Base-by-base conservation (phyloP, 2,797 vertebrate genomes). In the Telmatherina bonti region DNA sequence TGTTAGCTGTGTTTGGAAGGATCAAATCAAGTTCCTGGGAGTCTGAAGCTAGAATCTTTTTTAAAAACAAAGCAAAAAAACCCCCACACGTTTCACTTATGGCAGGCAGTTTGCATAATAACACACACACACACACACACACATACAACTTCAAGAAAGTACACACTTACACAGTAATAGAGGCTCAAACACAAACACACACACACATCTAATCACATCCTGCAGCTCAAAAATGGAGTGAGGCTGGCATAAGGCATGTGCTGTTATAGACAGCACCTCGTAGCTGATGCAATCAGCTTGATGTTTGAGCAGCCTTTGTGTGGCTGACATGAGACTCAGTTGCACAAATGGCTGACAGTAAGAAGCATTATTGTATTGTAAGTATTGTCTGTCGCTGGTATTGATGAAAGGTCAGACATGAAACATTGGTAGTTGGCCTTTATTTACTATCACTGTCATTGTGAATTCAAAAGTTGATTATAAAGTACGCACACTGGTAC, bases 1-100 rank as follows among this genome's bases (percentile, higher is more conserved):
- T 63, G 80, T 85, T 53, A 16, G 36, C 47, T 70, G 36, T 30
- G 26, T 41, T 70, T 13, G 86, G 63, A 71, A 57, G 65, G 64
- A 74, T 78, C 76, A 83, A 85, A 90, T 89, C 74, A 87, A 79
- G 72, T 79, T 88, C 82, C 81, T 67, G 38, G 58, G 83, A 86
- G 83, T 86, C 71, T 77, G 85, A 64, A 79, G 75, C 79, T 82
- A 85, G 85, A 90, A n/a, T n/a, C 86, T 84, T 69, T 76, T 72
- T 66, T 22, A 47, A n/a, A 33, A 11, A 56, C 9, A 56, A 31
- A 56, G 18, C 5, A 68, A 83, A 74, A 82, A 83, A 70, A 84
- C 82, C 78, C n/a, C n/a, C n/a, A n/a, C n/a, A 83, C 82, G 57
- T 56, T 79, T 70, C 83, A 81, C 72, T 83, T 79, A 82, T 85